Conservation (phyloP, 2,888 invertebrate species). For the Rhagonycha fulva region DNA sequence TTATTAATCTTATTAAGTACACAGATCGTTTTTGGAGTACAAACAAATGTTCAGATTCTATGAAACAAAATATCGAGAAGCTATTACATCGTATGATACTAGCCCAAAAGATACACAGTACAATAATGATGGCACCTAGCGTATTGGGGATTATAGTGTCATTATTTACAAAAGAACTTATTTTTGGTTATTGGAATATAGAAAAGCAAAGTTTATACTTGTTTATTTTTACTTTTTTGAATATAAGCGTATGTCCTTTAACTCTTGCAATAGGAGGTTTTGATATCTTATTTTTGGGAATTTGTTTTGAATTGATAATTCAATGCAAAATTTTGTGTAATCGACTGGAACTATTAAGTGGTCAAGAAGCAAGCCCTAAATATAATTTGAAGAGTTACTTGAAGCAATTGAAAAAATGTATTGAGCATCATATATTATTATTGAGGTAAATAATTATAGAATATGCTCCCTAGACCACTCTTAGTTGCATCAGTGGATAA, state of each 20-base stretch:
- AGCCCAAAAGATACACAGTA: neutral
- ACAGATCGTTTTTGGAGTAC: neutral
- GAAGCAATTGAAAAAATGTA: neutral
- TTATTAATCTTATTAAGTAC: neutral
- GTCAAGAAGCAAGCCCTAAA: neutral
- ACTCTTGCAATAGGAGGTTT: neutral
- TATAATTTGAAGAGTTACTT: neutral
- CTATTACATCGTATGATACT: neutral
- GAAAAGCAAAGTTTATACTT: neutral
- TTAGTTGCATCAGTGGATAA: too few relatives aligned
- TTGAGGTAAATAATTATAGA: neutral
- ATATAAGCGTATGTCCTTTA: neutral
- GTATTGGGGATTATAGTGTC: neutral
- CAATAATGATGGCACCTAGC: neutral
- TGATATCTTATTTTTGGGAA: neutral
- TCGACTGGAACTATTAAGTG: neutral
- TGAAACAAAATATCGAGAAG: neutral
- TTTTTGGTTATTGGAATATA: neutral
- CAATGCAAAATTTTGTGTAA: neutral
- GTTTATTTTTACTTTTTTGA: neutral
- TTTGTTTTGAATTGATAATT: neutral
- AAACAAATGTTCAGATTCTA: neutral
- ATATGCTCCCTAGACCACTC: too few relatives aligned
- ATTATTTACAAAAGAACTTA: neutral
- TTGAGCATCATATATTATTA: neutral